Base-by-base conservation (phyloP, 2,797 vertebrate species). In the Sternotherus odoratus region DNA sequence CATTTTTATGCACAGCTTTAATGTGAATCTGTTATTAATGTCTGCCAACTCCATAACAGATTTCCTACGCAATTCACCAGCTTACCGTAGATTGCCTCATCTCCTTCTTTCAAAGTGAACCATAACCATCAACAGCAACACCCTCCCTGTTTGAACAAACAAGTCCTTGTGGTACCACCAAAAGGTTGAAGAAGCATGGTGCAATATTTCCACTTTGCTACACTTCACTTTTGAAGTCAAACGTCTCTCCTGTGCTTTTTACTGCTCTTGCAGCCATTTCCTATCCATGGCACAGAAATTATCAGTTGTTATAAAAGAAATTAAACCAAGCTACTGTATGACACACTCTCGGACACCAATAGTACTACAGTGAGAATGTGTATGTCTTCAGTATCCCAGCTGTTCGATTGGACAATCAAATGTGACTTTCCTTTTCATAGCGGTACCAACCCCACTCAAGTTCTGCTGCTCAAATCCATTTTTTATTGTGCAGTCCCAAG, bases 211-310 rank as follows among this genome's bases (percentile, higher is more conserved):
- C 51, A 36, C 89, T 81, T n/a, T 0, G 26, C n/a, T 50, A 49
- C 74, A 77, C 26, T 2, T 66, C 60, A 36, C 60, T 66, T 63
- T 91, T 77, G 28, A 84, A 33, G 83, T 78, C 56, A 82, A 82
- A 77, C 75, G 89, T 75, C 66, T 79, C 86, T 83, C 92, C 94
- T 11, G 30, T 87, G 88, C 80, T 83, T 92, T 94, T 96, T 95
- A 94, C 39, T 84, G 91, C 92, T 43, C 81, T 91, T 86, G 89
- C 66, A 95, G 94, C 86, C 86, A 96, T 86, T 92, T 92, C 85
- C 93, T 56, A 92, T 48, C 93, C 89, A 82, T 95, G 89, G 77
- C 60, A 23, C 93, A 79, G 91, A 96, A 95, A 94, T 89, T 85
- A 89, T 92, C 90, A 88, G 96, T 96, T 94, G 94, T 82, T 83